Evolutionary conservation across 2,888 invertebrate genomes (phyloP), one percentile per base, ranked within the genome.

Genomic region (Apamea crenata): DNA sequence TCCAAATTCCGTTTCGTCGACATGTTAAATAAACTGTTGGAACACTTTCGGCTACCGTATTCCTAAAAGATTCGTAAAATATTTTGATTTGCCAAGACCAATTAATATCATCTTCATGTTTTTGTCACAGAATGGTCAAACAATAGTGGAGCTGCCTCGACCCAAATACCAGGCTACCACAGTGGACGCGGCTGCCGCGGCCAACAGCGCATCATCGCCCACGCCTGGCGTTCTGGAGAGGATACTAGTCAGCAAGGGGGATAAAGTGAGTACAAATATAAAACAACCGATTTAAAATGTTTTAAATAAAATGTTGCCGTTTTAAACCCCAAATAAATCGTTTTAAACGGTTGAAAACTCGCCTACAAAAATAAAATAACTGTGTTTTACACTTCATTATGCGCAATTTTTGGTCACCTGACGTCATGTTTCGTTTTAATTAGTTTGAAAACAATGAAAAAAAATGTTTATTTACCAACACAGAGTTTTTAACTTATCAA

Each of bases 221-320:
- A 99, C 99, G 98, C 99, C 99, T 0, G 99, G 99, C 2, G 97
- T 99, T 29, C 97, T 99, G 66, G 99, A 99, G 92, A 99, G 99
- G 94, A 96, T 99, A 72, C 97, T 99, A 36, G 99, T 99, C 4
- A 97, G 97, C 82, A 97, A 97, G 44, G 99, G 99, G 0, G 98
- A 99, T 90, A 93, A 94, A 85, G 97, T 96, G 70, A 89, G 85
- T 83, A 36, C 36, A 36, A 5, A 36, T 36, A 5, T 36, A 36
- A 36, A 36, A 36, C 36, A 36, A 36, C 36, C 36, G 36, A 5
- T 36, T 36, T 36, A 36, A 36, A 36, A 36, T 5, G 36, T 36
- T 5, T 36, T 36, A 36, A 36, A 36, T 36, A 36, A 36, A 36
- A 36, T 36, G 36, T 36, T 36, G 36, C 36, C 36, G 36, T 36